Base-by-base conservation (phyloP, 92 coral and sea anemone genomes). In the Pocillopora meandrina region DNA sequence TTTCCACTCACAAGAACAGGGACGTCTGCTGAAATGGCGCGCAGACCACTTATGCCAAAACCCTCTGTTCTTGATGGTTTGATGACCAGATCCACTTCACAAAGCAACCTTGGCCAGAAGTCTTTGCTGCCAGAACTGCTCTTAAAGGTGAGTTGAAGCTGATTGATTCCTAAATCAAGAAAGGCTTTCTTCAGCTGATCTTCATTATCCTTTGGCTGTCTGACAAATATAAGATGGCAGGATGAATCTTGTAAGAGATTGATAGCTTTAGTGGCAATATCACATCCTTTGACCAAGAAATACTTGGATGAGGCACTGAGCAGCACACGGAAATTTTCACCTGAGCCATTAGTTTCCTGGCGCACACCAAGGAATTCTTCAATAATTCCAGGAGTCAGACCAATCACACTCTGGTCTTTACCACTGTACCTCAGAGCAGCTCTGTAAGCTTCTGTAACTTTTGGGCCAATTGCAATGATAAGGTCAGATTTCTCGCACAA, bases 21-120 rank as follows among this genome's bases (percentile, higher is more conserved):
- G 9, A 86, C 63, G 61, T 72, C 84, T 26, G 85, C 84, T 2
- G 89, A 70, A 31, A 86, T 79, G 12, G 89, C 89, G 9, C 72
- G 78, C 56, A 86, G 89, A 56, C 84, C 89, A 16, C 78, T 79
- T 63, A 86, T 77, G 36, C 89, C 89, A 63, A 86, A 86, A 34
- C 82, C 89, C 20, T 79, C 89, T 15, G 73, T 66, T 34, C 79
- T 78, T 63, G 89, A 86, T 0, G 89, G 89, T 49, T 76, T 72
- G 65, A 86, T 58, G 19, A 86, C 60, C 34, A 86, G 72, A 23
- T 72, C 84, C 36, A 72, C 89, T 55, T 56, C 72, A 21, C 78
- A 71, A 49, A 86, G 79, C 62, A 62, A 35, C 60, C 55, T 47
- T 16, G 56, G 12, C 75, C 83, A 79, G 8, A 0, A 13, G 15